Evolutionary conservation across 1,140 invertebrate genomes (phyloP), one percentile per base, ranked within the genome.

Genomic region (Drosophila aff.): DNA sequence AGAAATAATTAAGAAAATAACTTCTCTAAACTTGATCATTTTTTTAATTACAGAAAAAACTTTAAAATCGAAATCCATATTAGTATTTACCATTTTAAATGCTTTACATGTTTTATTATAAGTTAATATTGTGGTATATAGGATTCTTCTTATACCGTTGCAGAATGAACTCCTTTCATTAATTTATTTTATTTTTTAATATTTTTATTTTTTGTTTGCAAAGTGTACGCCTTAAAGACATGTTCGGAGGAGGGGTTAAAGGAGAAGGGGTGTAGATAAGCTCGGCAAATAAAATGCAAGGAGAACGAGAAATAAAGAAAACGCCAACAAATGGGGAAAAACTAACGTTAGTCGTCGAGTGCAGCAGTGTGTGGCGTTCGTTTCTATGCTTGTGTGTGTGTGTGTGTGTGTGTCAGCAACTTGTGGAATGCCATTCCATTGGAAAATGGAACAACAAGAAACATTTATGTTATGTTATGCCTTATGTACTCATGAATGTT

Each of bases 381-480:
- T 38, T 31, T 26, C 21, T 15, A 4, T 21, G 18, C 5, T 6
- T 47, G 49, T 49, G 23, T 69, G 28, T 71, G 40, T 31, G 41
- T 49, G 23, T 69, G 28, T 71, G 49, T 23, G 15, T 38, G 26
- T 36, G 38, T 67, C 61, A 73, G 40, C 84, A 89, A 89, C 84
- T 89, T 83, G 84, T 89, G 84, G 84, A 89, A 89, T 89, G 84
- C 71, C 60, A 68, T 87, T 57, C 53, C 53, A 57, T 4, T 26
- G 36, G 50, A 63, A 78, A 87, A 82, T 80, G 73, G 76, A 82
- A 82, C 66, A 58, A 43, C 41, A 33, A 57, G 26, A 68, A 38
- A 43, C 63, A 44, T 58, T 57, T 49, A 47, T 36, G 28, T 28
- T 36, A 18, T 52, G 28, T 13, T 55, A 23, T 40, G 33, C 36